phyloP scores from a whole-genome alignment of 2,797 vertebrate genomes.

The Typhlichthys subterraneus region DNA sequence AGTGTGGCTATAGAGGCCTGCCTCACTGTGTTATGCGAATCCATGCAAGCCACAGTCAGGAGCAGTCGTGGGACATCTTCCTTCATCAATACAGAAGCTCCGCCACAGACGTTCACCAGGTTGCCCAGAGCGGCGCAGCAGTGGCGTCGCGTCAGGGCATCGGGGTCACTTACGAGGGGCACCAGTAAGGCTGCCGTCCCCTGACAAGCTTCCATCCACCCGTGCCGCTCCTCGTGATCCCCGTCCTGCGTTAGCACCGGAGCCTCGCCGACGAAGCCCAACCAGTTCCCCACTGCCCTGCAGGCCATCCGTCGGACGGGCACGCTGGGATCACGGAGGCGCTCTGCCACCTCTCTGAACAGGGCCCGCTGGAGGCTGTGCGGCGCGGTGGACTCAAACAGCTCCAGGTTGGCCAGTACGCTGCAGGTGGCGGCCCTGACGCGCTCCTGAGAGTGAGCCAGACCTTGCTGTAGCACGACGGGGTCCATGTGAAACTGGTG shows the following conservation, averaged over 20 bases:
- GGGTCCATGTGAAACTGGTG: constrained; percentile 63
- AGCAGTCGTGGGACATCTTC: constrained; percentile 71
- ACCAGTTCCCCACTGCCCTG: constrained; percentile 75
- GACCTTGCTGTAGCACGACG: constrained; percentile 68
- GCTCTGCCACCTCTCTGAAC: constrained; percentile 62
- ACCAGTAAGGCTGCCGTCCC: constrained; percentile 66
- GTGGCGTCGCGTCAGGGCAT: constrained; percentile 81
- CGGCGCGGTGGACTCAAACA: constrained; percentile 27
- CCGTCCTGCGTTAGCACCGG: constrained; percentile 12
- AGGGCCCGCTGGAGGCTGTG: constrained; percentile 36
- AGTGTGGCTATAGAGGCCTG: constrained; percentile 84
- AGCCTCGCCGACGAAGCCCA: constrained; percentile 55
- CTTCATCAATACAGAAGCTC: constrained; percentile 68
- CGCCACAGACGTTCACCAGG: constrained; percentile 64
- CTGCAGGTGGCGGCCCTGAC: constrained; percentile 83
- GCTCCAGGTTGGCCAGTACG: constrained; percentile 80
- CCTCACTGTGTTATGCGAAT: constrained; percentile 81
- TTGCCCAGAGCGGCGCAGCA: constrained; percentile 84
- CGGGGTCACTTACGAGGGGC: constrained; percentile 75
- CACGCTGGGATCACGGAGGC: constrained; percentile 60
- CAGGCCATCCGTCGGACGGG: constrained; percentile 69
- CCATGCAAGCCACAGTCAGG: constrained; percentile 79
- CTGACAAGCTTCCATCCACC: constrained; percentile 65
- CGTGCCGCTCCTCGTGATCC: constrained; percentile 20
- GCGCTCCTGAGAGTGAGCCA: constrained; percentile 74